These are phyloP conservation scores for Scrobipalpa costella DNA, from an alignment of 2,888 invertebrate species.

Conservation along the genomic window DNA sequence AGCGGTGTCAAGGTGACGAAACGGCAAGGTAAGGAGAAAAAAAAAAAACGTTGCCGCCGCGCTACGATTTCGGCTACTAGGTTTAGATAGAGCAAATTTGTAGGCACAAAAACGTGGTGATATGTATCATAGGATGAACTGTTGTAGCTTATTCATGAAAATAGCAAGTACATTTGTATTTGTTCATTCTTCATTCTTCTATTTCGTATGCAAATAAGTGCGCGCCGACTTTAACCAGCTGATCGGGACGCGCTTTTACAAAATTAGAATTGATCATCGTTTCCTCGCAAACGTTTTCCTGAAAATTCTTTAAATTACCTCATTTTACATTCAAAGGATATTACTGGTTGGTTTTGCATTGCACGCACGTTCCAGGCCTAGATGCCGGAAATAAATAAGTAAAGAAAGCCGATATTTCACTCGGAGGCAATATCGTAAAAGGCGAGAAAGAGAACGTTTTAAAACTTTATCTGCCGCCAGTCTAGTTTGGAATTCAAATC, in stretches of 20 bases:
- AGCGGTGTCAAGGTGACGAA: too few relatives aligned
- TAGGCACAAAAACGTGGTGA: too few relatives aligned
- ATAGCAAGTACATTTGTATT: background rate
- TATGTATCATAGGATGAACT: background rate
- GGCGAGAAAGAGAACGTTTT: constrained; percentile 53
- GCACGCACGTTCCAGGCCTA: constrained; percentile 60
- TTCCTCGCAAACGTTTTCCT: constrained; percentile 38
- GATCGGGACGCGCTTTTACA: constrained; percentile 1
- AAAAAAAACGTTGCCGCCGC: too few relatives aligned
- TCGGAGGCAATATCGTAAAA: constrained; percentile 69
- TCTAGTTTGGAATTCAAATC: constrained; percentile 25
- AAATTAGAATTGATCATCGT: constrained; percentile 44
- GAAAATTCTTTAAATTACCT: constrained; percentile 53
- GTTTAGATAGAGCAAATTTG: too few relatives aligned
- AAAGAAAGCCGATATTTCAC: constrained; percentile 66
- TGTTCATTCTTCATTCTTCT: background rate
- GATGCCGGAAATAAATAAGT: constrained; percentile 69
- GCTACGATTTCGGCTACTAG: too few relatives aligned
- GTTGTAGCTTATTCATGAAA: background rate
- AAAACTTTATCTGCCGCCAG: constrained; percentile 26
- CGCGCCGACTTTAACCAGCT: background rate
- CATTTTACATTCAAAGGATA: constrained; percentile 57
- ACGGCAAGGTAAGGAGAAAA: too few relatives aligned
- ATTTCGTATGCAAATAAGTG: background rate
- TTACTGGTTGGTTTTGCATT: constrained; percentile 54